These are phyloP conservation scores for Eumerus sabulonum DNA, from an alignment of 2,888 invertebrate genomes.

Conservation along the genomic window DNA sequence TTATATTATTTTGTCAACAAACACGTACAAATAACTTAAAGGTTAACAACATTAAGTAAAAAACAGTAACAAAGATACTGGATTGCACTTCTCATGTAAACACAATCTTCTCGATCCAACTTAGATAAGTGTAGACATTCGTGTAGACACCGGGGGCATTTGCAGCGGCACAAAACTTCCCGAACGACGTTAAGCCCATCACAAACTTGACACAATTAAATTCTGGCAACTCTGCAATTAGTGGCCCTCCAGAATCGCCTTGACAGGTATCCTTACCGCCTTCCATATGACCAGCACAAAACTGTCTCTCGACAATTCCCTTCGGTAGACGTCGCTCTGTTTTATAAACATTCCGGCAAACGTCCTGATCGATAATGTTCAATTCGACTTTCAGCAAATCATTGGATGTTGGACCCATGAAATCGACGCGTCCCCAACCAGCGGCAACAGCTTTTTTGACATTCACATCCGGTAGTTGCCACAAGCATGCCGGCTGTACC, in stretches of 20 bases:
- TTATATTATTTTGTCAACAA: no score
- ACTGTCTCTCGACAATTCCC: constrained; percentile 77
- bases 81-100: constrained; percentile 62
- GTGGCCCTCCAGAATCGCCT: constrained; percentile 78
- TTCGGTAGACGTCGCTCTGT: constrained; percentile 75
- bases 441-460: constrained; percentile 74
- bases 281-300: constrained; percentile 78
- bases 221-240: constrained; percentile 75
- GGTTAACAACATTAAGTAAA: no score
- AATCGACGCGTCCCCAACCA: constrained; percentile 78
- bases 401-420: constrained; percentile 75
- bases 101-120: constrained; percentile 77
- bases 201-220: constrained; percentile 77
- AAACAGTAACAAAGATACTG: no score
- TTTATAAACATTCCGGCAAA: constrained; percentile 74
- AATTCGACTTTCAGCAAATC: constrained; percentile 77
- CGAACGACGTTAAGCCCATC: constrained; percentile 78
- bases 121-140: constrained; percentile 75
- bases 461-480: constrained; percentile 74
- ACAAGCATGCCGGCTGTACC: constrained; percentile 78
- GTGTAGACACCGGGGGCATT: constrained; percentile 78
- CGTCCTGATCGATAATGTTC: constrained; percentile 73
- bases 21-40: no score
- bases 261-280: constrained; percentile 78
- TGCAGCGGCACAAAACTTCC: constrained; percentile 76